A percentile compares a stretch with the other conserved stretches of the same genome.
phyloP scores from a whole-genome alignment of 2,113 vertebrate species.

The Vombatus ursinus region DNA sequence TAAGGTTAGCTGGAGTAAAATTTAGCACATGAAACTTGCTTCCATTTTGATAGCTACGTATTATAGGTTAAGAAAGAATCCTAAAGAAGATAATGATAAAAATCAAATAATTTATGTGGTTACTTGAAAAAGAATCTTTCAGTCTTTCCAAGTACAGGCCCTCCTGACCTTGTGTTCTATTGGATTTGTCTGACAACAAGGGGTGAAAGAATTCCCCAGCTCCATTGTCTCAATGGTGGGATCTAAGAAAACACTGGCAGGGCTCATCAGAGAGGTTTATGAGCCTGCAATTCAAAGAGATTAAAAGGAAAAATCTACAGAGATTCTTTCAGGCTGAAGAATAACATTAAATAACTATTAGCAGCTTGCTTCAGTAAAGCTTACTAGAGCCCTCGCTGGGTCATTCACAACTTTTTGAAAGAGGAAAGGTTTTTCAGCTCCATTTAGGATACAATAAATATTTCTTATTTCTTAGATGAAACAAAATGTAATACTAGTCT shows the following conservation, averaged over 20 bases:
- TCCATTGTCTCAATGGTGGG: constrained; percentile 85
- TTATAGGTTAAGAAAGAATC: constrained; percentile 39
- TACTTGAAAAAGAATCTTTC: constrained; percentile 75
- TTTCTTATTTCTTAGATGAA: constrained; percentile 82
- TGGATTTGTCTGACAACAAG: constrained; percentile 85
- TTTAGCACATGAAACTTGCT: constrained; percentile 33
- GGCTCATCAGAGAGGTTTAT: constrained; percentile 87
- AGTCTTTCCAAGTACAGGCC: constrained; percentile 73
- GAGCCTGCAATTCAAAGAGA: constrained; percentile 87
- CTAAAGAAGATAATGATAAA: constrained; percentile 27
- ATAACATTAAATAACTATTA: constrained; percentile 91
- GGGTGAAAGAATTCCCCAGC: constrained; percentile 84
- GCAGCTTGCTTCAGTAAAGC: constrained; percentile 85
- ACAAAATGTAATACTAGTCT: constrained; percentile 79
- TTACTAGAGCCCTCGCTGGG: constrained; percentile 86
- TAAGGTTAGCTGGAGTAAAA: constrained; percentile 45
- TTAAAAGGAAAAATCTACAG: constrained; percentile 86
- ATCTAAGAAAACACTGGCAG: constrained; percentile 87
- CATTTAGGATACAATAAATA: constrained; percentile 87
- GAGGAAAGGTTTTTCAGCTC: constrained; percentile 84
- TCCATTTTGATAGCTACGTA: constrained; percentile 40
- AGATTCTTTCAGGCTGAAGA: constrained; percentile 87
- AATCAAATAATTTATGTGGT: constrained; percentile 66
- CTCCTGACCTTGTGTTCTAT: constrained; percentile 79
- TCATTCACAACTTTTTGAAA: constrained; percentile 85